phyloP scores from a whole-genome alignment of 1,140 invertebrate species.

The Drosophila suzukii region DNA sequence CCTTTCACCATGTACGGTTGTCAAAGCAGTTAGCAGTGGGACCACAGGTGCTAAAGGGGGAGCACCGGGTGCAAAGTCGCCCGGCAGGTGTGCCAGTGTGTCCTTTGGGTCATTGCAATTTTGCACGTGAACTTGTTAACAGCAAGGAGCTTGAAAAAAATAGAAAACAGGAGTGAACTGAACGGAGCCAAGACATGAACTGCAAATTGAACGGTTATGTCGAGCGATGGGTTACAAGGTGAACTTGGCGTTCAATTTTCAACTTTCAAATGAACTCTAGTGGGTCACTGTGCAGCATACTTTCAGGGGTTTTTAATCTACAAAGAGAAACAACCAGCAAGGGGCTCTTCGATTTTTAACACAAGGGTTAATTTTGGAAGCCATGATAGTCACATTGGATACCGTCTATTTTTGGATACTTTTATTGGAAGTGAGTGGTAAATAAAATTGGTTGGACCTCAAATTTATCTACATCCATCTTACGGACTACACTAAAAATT shows the following conservation, averaged over 20 bases:
- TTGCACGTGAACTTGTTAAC: slow-evolving; percentile 74
- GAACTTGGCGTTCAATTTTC: slow-evolving; percentile 6
- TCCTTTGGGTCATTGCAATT: slow-evolving; percentile 68
- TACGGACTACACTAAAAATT: too few relatives aligned
- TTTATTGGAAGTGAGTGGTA: too few relatives aligned
- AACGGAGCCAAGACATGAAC: slow-evolving; percentile 50
- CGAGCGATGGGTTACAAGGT: slow-evolving; percentile 22
- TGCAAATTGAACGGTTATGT: slow-evolving; percentile 70
- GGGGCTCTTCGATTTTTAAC: background rate
- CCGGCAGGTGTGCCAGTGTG: slow-evolving; percentile 10
- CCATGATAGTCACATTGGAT: background rate
- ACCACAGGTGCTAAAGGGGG: slow-evolving; percentile 19
- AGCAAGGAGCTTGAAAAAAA: slow-evolving; percentile 34
- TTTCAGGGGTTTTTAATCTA: slow-evolving; percentile 4
- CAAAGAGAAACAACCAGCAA: too few relatives aligned
- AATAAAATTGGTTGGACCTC: too few relatives aligned
- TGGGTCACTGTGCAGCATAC: slow-evolving; percentile 4
- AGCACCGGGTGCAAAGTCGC: background rate
- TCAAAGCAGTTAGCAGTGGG: slow-evolving; percentile 48
- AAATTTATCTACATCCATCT: too few relatives aligned
- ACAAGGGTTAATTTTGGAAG: background rate
- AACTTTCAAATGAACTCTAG: slow-evolving; percentile 8
- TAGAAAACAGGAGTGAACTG: slow-evolving; percentile 5
- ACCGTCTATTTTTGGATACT: too few relatives aligned
- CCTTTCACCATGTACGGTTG: slow-evolving; percentile 37